Conservation (phyloP, 2,888 invertebrate genomes). For the Philonicus albiceps region DNA sequence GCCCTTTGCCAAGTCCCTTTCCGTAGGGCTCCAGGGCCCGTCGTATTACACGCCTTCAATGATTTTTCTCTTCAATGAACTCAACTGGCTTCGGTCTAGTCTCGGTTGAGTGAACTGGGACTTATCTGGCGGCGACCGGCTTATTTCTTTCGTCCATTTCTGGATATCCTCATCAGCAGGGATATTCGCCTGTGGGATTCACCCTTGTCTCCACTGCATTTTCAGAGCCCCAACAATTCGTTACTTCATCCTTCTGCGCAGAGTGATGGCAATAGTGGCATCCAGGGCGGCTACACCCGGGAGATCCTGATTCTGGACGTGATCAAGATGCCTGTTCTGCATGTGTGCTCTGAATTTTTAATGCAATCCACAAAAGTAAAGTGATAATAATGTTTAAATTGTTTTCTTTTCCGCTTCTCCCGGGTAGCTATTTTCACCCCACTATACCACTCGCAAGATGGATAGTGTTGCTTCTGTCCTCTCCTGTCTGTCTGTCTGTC, state of each 20-base stretch:
- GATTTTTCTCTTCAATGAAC: background rate
- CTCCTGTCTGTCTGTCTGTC: background rate
- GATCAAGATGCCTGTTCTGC: conserved; percentile 42
- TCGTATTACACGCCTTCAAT: background rate
- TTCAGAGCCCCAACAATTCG: background rate
- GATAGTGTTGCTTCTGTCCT: background rate
- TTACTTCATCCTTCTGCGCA: conserved; percentile 21
- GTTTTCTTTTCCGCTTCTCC: conserved; percentile 13
- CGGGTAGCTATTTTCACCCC: background rate
- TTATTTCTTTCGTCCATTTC: background rate
- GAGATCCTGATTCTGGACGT: conserved; percentile 31
- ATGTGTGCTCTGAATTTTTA: conserved; percentile 43
- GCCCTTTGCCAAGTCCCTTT: background rate
- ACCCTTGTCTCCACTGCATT: conserved; percentile 16
- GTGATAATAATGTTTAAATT: conserved; percentile 45
- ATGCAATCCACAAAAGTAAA: conserved; percentile 40
- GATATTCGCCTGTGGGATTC: conserved; percentile 27
- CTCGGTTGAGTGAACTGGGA: conserved; percentile 22
- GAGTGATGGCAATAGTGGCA: background rate
- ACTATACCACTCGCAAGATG: background rate
- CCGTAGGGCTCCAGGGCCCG: background rate
- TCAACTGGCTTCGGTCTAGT: background rate
- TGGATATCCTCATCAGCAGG: conserved; percentile 16
- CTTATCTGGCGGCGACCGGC: background rate
- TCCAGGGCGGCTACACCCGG: background rate